Evolutionary conservation across 2,113 vertebrate genomes (phyloP).

Genomic region (Chamaetylas fuelleborni): DNA sequence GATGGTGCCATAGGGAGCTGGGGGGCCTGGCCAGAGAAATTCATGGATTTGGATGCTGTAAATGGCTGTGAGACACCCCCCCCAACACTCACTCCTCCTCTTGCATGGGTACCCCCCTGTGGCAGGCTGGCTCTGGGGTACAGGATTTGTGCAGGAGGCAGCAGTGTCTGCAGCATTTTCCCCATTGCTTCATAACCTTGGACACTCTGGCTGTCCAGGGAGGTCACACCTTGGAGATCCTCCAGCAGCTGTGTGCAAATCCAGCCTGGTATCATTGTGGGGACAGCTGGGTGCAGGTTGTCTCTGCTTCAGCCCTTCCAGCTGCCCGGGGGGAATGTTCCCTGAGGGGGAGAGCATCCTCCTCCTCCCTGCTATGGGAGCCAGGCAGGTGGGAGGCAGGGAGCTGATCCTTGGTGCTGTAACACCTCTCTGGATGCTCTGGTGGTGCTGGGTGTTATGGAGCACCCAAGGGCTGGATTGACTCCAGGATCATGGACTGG

Average conservation of each 20-base stretch:
- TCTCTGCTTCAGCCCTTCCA: not conserved
- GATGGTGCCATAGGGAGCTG: not conserved
- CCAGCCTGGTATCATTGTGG: not conserved
- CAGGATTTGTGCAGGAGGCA: accelerated
- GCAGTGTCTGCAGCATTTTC: accelerated
- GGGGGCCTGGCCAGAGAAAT: not conserved
- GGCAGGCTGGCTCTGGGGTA: not conserved
- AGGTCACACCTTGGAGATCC: not conserved
- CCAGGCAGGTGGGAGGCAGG: not conserved
- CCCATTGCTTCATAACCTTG: accelerated
- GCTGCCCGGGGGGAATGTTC: not conserved
- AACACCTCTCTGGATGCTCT: accelerated
- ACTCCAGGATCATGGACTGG: not conserved
- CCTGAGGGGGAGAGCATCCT: not conserved
- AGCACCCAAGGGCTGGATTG: not conserved
- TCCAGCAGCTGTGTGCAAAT: not conserved
- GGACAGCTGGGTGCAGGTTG: not conserved
- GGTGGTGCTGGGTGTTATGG: not conserved
- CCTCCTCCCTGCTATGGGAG: accelerated
- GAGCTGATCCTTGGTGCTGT: too few species aligned
- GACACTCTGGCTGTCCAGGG: accelerated
- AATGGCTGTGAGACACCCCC: not conserved
- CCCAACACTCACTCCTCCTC: not conserved
- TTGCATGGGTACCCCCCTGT: accelerated
- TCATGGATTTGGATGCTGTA: accelerated